A percentile compares a stretch with the other conserved stretches of the same genome.
phyloP scores from a whole-genome alignment of 35 echinoderm and acorn worm genomes.

The Heliocidaris erythrogramma region DNA sequence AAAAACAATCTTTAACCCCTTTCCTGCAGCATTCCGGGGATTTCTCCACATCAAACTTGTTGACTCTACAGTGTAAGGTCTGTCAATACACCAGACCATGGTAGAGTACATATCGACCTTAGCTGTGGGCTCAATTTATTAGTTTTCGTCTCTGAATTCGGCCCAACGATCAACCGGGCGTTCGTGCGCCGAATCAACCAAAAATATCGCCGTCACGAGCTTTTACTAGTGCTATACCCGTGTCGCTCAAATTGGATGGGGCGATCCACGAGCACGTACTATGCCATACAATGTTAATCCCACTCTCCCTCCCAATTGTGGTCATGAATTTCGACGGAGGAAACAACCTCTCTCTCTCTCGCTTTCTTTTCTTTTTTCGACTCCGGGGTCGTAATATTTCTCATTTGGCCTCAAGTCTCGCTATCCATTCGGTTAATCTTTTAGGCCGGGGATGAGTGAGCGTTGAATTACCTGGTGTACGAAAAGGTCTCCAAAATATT shows the following conservation, averaged over 20 bases:
- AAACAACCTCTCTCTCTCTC: neutral
- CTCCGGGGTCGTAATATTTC: conserved; percentile 9
- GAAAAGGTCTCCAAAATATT: conserved; percentile 34
- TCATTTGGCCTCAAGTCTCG: conserved; percentile 31
- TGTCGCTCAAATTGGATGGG: conserved; percentile 36
- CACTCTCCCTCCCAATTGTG: conserved; percentile 21
- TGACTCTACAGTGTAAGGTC: conserved; percentile 27
- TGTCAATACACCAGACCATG: conserved; percentile 2
- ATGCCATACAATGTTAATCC: conserved; percentile 47
- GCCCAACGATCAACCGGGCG: neutral
- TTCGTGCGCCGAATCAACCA: conserved; percentile 31
- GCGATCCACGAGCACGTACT: conserved; percentile 11
- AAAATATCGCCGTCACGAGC: conserved; percentile 25
- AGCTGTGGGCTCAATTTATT: conserved; percentile 44
- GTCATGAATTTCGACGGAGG: conserved; percentile 42
- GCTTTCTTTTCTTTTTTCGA: neutral
- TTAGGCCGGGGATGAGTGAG: conserved; percentile 13
- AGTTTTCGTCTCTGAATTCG: conserved; percentile 32
- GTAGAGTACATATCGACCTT: conserved; percentile 43
- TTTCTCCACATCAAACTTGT: conserved; percentile 28
- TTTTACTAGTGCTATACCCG: conserved; percentile 50
- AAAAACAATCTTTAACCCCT: neutral
- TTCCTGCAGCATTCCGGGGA: neutral
- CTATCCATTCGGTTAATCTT: conserved; percentile 47
- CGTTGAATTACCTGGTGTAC: conserved; percentile 44